Conservation (phyloP, 2,888 invertebrate species). For the Schizaphis graminum region DNA sequence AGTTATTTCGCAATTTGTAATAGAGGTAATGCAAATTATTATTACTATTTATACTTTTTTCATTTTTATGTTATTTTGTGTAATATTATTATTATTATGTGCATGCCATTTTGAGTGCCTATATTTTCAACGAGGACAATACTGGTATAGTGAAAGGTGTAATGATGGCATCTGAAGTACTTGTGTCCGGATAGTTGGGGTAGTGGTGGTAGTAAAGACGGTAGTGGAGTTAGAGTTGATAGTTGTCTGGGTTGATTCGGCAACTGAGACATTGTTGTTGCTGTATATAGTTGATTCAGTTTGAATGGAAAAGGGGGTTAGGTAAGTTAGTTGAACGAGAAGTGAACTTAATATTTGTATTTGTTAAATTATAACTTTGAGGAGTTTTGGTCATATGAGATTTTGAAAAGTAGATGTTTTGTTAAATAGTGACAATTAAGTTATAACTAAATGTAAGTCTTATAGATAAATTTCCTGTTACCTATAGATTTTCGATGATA, state of each 20-base stretch:
- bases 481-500: background rate
- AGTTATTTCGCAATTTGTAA: background rate
- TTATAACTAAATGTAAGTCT: background rate
- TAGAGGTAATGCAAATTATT: background rate
- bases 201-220: background rate
- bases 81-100: background rate
- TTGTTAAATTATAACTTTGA: background rate
- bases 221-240: background rate
- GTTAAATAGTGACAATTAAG: background rate
- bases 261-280: background rate
- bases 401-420: background rate
- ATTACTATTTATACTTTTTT: background rate
- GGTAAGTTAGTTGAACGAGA: background rate
- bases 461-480: background rate
- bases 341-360: background rate
- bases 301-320: background rate
- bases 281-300: background rate
- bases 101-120: background rate
- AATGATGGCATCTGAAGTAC: background rate
- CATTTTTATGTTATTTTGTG: background rate
- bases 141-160: background rate
- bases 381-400: background rate
- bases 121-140: background rate
- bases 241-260: background rate
- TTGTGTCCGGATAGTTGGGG: background rate